phyloP scores from a whole-genome alignment of 1,140 invertebrate genomes.

The Diabrotica undecimpunctata region DNA sequence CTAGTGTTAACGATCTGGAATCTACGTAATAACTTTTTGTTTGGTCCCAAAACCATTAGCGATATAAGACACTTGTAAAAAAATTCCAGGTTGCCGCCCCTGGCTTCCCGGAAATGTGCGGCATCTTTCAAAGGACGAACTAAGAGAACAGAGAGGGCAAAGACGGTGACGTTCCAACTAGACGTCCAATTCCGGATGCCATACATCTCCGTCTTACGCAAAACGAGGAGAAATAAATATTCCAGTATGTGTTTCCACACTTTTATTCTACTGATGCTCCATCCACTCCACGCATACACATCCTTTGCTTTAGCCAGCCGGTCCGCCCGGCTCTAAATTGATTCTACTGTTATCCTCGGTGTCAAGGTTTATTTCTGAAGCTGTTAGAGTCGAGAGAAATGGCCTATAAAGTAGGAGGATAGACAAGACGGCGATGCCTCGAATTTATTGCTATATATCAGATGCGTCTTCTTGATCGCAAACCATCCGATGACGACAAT shows the following conservation, averaged over 20 bases:
- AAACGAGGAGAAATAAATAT: slow-evolving; percentile 29
- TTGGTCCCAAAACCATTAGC: too few relatives aligned
- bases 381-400: not conserved
- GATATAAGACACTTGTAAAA: too few relatives aligned
- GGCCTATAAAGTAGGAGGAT: not conserved
- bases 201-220: slow-evolving; percentile 30
- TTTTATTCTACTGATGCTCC: slow-evolving; percentile 9
- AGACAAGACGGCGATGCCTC: not conserved
- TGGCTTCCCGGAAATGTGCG: too few relatives aligned
- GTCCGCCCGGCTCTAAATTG: not conserved
- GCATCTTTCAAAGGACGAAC: not conserved
- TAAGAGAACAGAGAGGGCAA: slow-evolving; percentile 15
- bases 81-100: too few relatives aligned
- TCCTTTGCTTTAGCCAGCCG: not conserved
- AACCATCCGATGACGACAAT: not conserved
- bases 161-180: slow-evolving; percentile 25
- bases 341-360: not conserved
- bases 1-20: too few relatives aligned
- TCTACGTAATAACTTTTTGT: too few relatives aligned
- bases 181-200: slow-evolving; percentile 27
- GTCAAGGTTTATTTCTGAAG: slow-evolving; percentile 2
- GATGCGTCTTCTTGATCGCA: not conserved
- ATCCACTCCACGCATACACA: not conserved
- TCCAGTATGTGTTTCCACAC: slow-evolving; percentile 15
- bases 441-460: slow-evolving; percentile 1